These are phyloP conservation scores for Amphipyra tragopoginis DNA, from an alignment of 2,888 invertebrate species.

Conservation along the genomic window DNA sequence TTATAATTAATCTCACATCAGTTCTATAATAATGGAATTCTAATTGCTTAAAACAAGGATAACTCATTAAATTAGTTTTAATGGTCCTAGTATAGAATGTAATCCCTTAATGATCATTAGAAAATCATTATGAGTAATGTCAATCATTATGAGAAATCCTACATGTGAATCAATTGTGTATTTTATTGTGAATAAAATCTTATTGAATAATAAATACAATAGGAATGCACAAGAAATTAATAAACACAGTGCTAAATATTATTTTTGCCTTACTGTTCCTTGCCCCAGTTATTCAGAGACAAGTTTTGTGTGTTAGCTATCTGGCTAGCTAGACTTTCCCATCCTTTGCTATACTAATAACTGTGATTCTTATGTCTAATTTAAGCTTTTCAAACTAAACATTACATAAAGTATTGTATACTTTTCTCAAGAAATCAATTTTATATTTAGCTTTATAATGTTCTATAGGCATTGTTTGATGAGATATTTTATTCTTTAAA, in stretches of 20 bases:
- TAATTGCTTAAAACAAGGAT: background rate
- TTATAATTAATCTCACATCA: background rate
- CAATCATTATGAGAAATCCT: conserved; percentile 8
- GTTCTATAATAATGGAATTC: background rate
- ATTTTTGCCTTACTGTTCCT: conserved; percentile 29
- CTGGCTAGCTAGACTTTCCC: background rate
- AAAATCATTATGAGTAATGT: conserved; percentile 19
- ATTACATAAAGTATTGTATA: too few species aligned
- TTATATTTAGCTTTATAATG: too few species aligned
- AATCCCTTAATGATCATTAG: conserved; percentile 23
- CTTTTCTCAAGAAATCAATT: too few species aligned
- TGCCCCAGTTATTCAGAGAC: conserved; percentile 37
- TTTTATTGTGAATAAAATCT: background rate
- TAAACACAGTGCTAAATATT: conserved; percentile 6
- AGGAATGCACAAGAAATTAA: background rate
- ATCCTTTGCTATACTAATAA: background rate
- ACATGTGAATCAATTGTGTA: conserved; percentile 3
- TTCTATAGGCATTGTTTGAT: background rate
- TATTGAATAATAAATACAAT: conserved; percentile 9
- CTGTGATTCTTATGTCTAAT: background rate
- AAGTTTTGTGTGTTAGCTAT: conserved; percentile 19
- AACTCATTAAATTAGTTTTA: conserved; percentile 12
- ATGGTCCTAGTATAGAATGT: conserved; percentile 15
- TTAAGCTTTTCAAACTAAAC: too few species aligned
- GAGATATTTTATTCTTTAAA: conserved; percentile 2